Percentiles rank a stretch among this genome's conserved stretches.
These are phyloP conservation scores for Muscicapa adusta DNA, from an alignment of 2,113 vertebrate genomes.

Conservation along the genomic window DNA sequence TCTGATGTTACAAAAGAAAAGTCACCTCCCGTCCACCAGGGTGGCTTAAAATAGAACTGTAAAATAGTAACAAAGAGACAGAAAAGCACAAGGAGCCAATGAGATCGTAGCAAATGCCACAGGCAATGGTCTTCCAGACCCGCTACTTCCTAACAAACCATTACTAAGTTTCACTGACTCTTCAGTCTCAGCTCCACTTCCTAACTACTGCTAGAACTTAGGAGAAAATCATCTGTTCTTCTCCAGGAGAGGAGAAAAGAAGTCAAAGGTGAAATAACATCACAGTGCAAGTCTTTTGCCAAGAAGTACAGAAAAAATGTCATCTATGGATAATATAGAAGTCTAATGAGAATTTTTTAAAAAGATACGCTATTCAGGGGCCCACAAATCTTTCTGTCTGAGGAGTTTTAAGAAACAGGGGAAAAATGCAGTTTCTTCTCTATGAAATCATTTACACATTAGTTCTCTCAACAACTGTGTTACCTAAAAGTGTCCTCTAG, in stretches of 20 bases:
- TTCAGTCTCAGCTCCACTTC: not conserved
- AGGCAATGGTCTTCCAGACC: not conserved
- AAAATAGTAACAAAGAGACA: not conserved
- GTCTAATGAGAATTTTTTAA: not conserved
- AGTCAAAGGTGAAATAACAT: not conserved
- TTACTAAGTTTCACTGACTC: not conserved
- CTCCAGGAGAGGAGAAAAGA: not conserved
- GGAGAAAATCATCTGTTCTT: not conserved
- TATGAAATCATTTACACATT: not conserved
- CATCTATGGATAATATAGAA: not conserved
- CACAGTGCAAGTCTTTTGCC: not conserved
- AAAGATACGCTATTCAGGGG: not conserved
- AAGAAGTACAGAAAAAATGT: not conserved
- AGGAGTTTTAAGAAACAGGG: not conserved
- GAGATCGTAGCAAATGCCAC: not conserved
- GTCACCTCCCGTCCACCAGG: not conserved
- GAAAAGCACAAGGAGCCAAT: not conserved
- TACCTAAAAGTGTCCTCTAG: too few species aligned
- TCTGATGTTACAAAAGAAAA: not conserved
- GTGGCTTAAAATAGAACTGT: not conserved
- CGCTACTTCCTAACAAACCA: not conserved
- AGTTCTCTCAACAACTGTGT: not conserved
- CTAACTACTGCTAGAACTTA: not conserved
- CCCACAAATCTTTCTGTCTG: not conserved
- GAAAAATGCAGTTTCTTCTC: not conserved